A percentile compares a stretch with the other conserved stretches of the same genome.
Conservation (phyloP, 1,140 invertebrate species). For the Cryptotermes secundus region DNA sequence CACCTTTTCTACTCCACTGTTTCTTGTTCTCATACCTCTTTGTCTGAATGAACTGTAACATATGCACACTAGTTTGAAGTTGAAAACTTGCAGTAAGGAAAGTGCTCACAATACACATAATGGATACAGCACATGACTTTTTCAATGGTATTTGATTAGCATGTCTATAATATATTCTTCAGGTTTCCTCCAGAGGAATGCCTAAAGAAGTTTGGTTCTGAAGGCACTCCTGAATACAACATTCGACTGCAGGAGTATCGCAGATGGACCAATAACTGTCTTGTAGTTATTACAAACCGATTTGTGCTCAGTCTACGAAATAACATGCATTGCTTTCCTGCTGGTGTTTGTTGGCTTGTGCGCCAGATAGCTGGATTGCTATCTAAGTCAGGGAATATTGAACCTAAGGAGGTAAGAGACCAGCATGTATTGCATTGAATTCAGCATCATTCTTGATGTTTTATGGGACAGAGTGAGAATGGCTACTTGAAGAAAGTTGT, state of each 20-base stretch:
- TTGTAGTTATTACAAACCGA: constrained; percentile 75
- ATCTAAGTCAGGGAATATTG: constrained; percentile 60
- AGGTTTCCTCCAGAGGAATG: constrained; percentile 70
- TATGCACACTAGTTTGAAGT: not conserved
- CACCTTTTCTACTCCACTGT: too few relatives aligned
- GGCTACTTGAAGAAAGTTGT: too few relatives aligned
- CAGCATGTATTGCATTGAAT: not conserved
- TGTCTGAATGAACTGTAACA: not conserved
- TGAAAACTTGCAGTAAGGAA: too few relatives aligned
- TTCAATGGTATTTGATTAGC: not conserved
- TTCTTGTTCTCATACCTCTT: too few relatives aligned
- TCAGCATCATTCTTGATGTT: not conserved
- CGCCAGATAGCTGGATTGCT: constrained; percentile 73
- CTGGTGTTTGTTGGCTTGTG: constrained; percentile 74
- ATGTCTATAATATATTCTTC: constrained; percentile 26
- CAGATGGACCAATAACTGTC: constrained; percentile 73
- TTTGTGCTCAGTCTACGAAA: constrained; percentile 84
- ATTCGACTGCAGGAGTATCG: constrained; percentile 74
- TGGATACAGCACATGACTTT: not conserved
- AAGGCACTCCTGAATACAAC: constrained; percentile 68
- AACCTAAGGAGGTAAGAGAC: constrained; percentile 60
- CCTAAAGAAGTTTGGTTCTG: constrained; percentile 75
- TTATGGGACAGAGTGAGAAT: too few relatives aligned
- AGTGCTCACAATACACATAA: too few relatives aligned
- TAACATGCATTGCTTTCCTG: constrained; percentile 90